Percentiles rank a stretch among this genome's conserved stretches.
Conservation (phyloP, 2,113 vertebrate species). For the Isurus oxyrinchus region DNA sequence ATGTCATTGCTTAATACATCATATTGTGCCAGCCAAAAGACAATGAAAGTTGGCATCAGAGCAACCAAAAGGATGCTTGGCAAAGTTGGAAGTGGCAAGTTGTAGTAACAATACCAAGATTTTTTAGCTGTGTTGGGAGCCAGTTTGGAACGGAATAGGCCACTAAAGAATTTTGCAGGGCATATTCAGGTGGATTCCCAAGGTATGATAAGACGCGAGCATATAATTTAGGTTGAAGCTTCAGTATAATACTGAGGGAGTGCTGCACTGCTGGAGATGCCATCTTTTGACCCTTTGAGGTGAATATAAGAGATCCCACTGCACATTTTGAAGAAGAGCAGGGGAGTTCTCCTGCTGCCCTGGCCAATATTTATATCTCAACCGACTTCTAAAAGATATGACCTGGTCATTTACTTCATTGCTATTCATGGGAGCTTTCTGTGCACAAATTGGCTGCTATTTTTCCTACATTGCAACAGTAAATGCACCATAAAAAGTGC, state of each 20-base stretch:
- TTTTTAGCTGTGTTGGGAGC: background rate
- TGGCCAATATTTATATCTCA: background rate
- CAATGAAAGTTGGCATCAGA: background rate
- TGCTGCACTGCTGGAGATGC: background rate
- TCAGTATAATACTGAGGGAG: background rate
- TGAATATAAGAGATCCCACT: background rate
- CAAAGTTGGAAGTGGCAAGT: background rate
- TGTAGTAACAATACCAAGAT: background rate
- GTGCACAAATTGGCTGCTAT: background rate
- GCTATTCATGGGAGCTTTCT: background rate
- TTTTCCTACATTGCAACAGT: background rate
- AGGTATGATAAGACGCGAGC: background rate
- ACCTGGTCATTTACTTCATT: background rate
- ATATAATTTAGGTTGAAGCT: background rate
- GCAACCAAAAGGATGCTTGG: background rate
- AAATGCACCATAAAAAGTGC: background rate
- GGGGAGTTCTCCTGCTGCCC: background rate
- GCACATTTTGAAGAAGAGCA: background rate
- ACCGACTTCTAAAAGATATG: background rate
- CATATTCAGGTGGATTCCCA: background rate
- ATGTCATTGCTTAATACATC: background rate
- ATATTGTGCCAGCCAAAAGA: background rate
- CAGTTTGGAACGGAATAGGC: background rate
- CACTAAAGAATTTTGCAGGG: background rate
- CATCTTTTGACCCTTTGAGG: background rate